Evolutionary conservation across 2,113 vertebrate species (phyloP).

Genomic region (Apteryx owenii): DNA sequence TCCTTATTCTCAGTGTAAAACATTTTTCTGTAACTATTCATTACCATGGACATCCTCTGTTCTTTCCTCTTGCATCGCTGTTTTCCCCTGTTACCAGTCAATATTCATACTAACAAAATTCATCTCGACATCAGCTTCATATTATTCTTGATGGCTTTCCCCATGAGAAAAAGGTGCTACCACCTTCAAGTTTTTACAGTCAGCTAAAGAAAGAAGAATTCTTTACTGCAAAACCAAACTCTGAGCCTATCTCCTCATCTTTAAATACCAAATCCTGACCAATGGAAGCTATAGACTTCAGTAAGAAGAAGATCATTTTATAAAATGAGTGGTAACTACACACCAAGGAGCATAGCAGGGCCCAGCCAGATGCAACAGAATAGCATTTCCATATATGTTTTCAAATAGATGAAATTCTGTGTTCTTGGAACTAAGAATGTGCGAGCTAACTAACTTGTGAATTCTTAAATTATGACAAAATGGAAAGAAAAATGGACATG

Average conservation of each 20-base stretch:
- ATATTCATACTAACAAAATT: not conserved
- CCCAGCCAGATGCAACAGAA: not conserved
- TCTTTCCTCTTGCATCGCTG: not conserved
- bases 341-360: not conserved
- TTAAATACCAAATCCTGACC: not conserved
- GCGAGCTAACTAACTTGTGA: not conserved
- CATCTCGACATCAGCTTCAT: not conserved
- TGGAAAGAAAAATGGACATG: too few species aligned
- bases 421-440: not conserved
- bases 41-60: not conserved
- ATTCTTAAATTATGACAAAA: not conserved
- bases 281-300: not conserved
- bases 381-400: not conserved
- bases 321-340: not conserved
- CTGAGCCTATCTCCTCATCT: not conserved
- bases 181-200: not conserved
- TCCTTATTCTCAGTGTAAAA: not conserved
- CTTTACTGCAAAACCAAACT: not conserved
- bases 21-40: not conserved
- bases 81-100: not conserved
- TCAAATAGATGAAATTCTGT: not conserved
- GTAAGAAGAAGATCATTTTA: not conserved
- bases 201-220: not conserved
- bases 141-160: not conserved
- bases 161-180: not conserved